phyloP scores from a whole-genome alignment of 2,888 invertebrate species.

The Coelogynopora nodosa region DNA sequence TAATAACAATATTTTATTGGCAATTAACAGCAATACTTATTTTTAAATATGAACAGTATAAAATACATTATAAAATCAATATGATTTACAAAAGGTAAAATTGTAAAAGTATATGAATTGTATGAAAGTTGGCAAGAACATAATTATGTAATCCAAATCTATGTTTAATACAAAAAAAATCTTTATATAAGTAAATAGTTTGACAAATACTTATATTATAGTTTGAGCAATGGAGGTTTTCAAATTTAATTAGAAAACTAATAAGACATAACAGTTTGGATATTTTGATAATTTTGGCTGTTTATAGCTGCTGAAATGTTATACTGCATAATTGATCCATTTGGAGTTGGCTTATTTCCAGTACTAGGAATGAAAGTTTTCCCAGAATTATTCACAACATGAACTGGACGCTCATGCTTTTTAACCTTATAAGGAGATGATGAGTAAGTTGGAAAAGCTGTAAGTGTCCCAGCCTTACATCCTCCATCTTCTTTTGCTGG shows the following conservation, averaged over 20 bases:
- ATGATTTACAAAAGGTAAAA: background rate
- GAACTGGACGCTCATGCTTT: slow-evolving; percentile 50
- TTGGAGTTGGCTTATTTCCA: slow-evolving; percentile 58
- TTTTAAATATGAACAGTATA: background rate
- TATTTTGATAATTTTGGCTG: slow-evolving; percentile 53
- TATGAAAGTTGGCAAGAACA: background rate
- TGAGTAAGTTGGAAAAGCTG: slow-evolving; percentile 60
- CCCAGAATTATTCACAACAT: slow-evolving; percentile 60
- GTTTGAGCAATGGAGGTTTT: background rate
- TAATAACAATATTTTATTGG: too few relatives aligned
- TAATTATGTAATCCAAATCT: background rate
- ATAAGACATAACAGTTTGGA: slow-evolving; percentile 36
- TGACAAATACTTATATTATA: background rate
- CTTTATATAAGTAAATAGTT: background rate
- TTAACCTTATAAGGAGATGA: slow-evolving; percentile 52
- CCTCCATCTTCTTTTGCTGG: slow-evolving; percentile 60
- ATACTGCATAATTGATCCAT: slow-evolving; percentile 57
- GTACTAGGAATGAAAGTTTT: slow-evolving; percentile 59
- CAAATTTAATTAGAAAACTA: too few relatives aligned
- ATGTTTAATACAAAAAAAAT: background rate
- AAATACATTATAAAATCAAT: background rate
- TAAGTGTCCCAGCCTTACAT: slow-evolving; percentile 60
- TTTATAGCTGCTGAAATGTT: slow-evolving; percentile 58
- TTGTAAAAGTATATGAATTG: background rate
- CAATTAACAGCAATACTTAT: too few relatives aligned